Evolutionary conservation across 1,140 invertebrate species (phyloP).

Genomic region (Theocolax elegans): DNA sequence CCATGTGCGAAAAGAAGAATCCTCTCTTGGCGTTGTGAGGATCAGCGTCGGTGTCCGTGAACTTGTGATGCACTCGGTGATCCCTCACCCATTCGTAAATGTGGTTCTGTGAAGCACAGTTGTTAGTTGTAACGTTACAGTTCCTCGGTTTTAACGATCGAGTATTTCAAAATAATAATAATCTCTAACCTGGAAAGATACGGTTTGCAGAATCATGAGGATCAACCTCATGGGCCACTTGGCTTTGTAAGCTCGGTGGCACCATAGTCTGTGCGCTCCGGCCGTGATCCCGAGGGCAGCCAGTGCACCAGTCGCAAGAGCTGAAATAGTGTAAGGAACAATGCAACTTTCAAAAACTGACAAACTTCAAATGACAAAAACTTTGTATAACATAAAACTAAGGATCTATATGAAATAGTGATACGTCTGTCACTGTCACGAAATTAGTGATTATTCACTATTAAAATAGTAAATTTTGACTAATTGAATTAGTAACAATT

Average conservation of each 20-base stretch:
- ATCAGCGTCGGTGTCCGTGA: constrained; percentile 90
- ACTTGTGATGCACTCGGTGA: constrained; percentile 93
- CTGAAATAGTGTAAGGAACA: too few relatives aligned
- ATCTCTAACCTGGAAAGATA: constrained; percentile 81
- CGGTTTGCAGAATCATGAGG: constrained; percentile 79
- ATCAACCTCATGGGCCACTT: constrained; percentile 80
- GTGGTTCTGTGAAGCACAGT: constrained; percentile 69
- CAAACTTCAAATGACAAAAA: constrained; percentile 51
- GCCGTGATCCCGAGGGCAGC: constrained; percentile 83
- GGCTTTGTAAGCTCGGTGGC: constrained; percentile 89
- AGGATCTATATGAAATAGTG: too few relatives aligned
- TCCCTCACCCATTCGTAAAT: constrained; percentile 84
- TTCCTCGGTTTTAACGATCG: too few relatives aligned
- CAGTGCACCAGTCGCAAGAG: constrained; percentile 53
- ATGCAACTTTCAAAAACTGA: too few relatives aligned
- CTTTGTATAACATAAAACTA: too few relatives aligned
- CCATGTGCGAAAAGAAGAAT: constrained; percentile 94
- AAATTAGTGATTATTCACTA: too few relatives aligned
- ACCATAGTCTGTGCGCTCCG: constrained; percentile 90
- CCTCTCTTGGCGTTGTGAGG: constrained; percentile 88
- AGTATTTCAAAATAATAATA: too few relatives aligned
- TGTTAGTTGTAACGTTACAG: too few relatives aligned
- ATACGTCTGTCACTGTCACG: too few relatives aligned
- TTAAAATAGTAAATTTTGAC: too few relatives aligned
- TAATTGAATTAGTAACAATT: too few relatives aligned